Evolutionary conservation across 2,888 invertebrate species (phyloP), one percentile per base, ranked within the genome.

Genomic region (Synanthedon andrenaeformis): DNA sequence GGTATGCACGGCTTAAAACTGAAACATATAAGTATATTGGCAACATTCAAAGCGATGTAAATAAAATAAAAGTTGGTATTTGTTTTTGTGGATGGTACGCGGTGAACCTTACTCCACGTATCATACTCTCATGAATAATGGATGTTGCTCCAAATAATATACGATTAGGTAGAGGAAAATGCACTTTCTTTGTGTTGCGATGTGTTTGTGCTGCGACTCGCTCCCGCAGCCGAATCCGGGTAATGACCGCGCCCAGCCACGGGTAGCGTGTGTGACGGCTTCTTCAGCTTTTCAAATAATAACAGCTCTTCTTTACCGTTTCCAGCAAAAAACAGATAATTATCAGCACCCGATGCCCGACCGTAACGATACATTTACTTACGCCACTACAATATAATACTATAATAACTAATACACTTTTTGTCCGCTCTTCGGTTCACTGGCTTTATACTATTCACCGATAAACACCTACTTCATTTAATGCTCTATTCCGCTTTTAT

Each of bases 121-220:
- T 83, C 81, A 82, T 78, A 77, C 73, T 64, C 74, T 79, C 77
- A 83, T 84, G 83, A 78, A 84, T 85, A 82, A 84, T 83, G 78
- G 70, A 83, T 72, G 56, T 62, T 72, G 82, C 79, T 83, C 82
- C 81, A 81, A 82, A 83, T 82, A 83, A 81, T 82, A 79, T 76
- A 81, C 79, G 80, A 79, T 80, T 79, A 74, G 70, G 65, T 64
- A 62, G 65, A 76, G 77, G 81, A 79, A 84, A 82, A 82, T 82
- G 82, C 83, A 82, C 82, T 84, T 83, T 83, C 83, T 84, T 85
- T 82, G 82, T 80, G 69, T 78, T 64, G 67, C 63, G 62, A 58
- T 71, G 72, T 58, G 56, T 57, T 59, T 60, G 58, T 51, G 51
- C 41, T 54, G 54, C 54, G 55, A 63, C 66, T 57, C 19, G 10